A percentile compares a stretch with the other conserved stretches of the same genome.
phyloP scores from a whole-genome alignment of 2,888 invertebrate species.

The Aplocera efformata region DNA sequence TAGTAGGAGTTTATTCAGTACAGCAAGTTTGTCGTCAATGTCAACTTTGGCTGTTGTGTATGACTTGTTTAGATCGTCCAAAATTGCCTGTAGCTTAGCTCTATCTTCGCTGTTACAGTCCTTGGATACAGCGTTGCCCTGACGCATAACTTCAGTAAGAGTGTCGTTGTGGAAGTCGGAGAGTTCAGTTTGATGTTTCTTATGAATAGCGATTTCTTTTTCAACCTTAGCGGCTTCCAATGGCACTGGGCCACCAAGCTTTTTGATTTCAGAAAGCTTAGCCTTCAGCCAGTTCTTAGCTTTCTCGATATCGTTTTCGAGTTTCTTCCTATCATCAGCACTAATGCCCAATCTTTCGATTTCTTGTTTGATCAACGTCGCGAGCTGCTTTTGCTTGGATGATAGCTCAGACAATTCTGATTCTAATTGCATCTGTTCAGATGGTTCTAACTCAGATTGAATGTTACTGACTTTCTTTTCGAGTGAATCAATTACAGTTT shows the following conservation, averaged over 20 bases:
- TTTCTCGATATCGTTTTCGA: conserved; percentile 89
- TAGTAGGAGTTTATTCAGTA: conserved; percentile 86
- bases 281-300: conserved; percentile 90
- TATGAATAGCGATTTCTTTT: conserved; percentile 88
- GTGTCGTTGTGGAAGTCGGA: conserved; percentile 88
- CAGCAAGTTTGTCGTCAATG: conserved; percentile 85
- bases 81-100: conserved; percentile 82
- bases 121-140: conserved; percentile 87
- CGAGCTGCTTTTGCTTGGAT: conserved; percentile 87
- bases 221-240: conserved; percentile 91
- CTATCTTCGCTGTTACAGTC: conserved; percentile 89
- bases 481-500: conserved; percentile 89
- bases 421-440: conserved; percentile 90
- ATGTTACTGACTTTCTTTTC: conserved; percentile 91
- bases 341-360: conserved; percentile 86
- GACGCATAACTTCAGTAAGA: conserved; percentile 87
- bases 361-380: conserved; percentile 85
- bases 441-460: conserved; percentile 90
- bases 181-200: conserved; percentile 87
- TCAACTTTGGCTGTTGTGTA: conserved; percentile 87
- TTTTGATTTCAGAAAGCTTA: conserved; percentile 87
- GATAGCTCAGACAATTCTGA: conserved; percentile 85
- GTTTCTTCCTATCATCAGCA: conserved; percentile 85
- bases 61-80: conserved; percentile 85
- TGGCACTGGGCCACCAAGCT: conserved; percentile 87